Evolutionary conservation across 2,797 vertebrate species (phyloP).

Genomic region (Eulemur mongoz): DNA sequence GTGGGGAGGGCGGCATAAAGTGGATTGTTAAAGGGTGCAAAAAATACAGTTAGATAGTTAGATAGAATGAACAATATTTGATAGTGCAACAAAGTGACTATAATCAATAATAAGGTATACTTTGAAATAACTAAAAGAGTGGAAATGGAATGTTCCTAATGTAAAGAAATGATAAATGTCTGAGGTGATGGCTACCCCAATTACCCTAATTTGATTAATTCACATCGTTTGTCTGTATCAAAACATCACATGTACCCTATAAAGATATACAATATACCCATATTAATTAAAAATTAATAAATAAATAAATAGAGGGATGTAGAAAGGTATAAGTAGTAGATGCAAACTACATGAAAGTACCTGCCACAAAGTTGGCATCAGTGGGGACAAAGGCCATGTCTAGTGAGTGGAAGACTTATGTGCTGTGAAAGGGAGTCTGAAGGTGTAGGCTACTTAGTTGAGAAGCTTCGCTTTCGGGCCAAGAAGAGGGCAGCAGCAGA

Average conservation of each 20-base stretch:
- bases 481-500: not conserved
- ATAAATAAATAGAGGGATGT: not conserved
- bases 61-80: not conserved
- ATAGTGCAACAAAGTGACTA: not conserved
- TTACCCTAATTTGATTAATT: not conserved
- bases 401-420: not conserved
- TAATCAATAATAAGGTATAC: not conserved
- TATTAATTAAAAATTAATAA: not conserved
- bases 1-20: not conserved
- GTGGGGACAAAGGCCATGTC: not conserved
- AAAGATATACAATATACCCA: not conserved
- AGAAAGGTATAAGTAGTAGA: not conserved
- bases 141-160: not conserved
- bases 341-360: not conserved
- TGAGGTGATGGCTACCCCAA: not conserved
- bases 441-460: not conserved
- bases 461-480: not conserved
- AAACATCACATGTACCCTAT: not conserved
- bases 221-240: not conserved
- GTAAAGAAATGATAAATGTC: not conserved
- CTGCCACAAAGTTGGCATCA: not conserved
- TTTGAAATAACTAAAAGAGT: not conserved
- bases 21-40: not conserved
- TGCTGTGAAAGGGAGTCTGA: not conserved
- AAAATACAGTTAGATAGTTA: not conserved